Percentiles rank a stretch among this genome's conserved stretches.
Conservation (phyloP, 1,140 invertebrate species). For the Polyergus mexicanus region DNA sequence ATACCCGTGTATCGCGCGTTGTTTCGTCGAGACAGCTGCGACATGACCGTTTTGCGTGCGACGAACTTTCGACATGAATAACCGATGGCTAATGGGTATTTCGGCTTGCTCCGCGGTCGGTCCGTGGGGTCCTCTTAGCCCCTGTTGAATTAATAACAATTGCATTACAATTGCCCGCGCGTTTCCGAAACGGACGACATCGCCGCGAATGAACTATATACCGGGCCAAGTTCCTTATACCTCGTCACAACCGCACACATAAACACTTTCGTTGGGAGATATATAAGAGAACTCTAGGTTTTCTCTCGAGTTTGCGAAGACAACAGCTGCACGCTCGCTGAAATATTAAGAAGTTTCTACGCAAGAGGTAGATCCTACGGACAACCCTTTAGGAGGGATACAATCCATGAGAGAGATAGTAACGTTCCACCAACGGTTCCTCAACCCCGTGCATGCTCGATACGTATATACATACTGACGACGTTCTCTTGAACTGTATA, state of each 20-base stretch:
- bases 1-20: slow-evolving; percentile 35
- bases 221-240: not conserved
- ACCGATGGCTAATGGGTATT: slow-evolving; percentile 72
- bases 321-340: slow-evolving; percentile 75
- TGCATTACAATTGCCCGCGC: slow-evolving; percentile 9
- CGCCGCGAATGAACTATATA: slow-evolving; percentile 9
- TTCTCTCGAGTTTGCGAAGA: slow-evolving; percentile 77
- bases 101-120: slow-evolving; percentile 57
- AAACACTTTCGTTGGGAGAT: slow-evolving; percentile 22
- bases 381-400: slow-evolving; percentile 62
- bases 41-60: slow-evolving; percentile 19
- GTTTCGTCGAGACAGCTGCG: slow-evolving; percentile 39
- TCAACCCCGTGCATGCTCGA: slow-evolving; percentile 36
- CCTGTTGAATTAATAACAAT: slow-evolving; percentile 76
- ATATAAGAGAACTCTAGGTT: slow-evolving; percentile 44
- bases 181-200: slow-evolving; percentile 62
- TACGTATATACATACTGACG: not conserved
- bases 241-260: not conserved
- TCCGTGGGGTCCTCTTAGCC: slow-evolving; percentile 63
- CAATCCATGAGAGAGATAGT: slow-evolving; percentile 66
- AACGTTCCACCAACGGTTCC: slow-evolving; percentile 25
- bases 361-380: slow-evolving; percentile 54
- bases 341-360: slow-evolving; percentile 74
- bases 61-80: slow-evolving; percentile 73
- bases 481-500: slow-evolving; percentile 32